These are phyloP conservation scores for Onychorhynchus coronatus DNA, from an alignment of 2,113 vertebrate genomes.

Conservation along the genomic window DNA sequence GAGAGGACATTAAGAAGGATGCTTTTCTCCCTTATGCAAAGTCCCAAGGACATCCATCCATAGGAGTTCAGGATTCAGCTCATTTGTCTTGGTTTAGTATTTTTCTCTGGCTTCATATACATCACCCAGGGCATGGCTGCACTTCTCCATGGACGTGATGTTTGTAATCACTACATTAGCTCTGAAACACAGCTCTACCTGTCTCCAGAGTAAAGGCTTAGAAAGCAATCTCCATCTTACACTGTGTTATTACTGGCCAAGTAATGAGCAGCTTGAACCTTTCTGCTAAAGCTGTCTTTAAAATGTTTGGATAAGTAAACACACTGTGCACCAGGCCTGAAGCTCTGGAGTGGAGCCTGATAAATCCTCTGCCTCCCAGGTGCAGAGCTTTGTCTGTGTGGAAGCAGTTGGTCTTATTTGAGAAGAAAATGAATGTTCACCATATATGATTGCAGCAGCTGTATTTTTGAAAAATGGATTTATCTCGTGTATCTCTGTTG, in stretches of 20 bases:
- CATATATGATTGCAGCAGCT: not conserved
- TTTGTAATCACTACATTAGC: not conserved
- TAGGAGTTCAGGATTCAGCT: not conserved
- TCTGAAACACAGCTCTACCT: not conserved
- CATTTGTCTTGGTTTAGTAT: not conserved
- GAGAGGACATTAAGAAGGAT: not conserved
- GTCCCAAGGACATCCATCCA: not conserved
- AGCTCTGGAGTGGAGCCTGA: not conserved
- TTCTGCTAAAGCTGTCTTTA: not conserved
- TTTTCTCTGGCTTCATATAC: not conserved
- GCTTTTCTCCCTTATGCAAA: not conserved
- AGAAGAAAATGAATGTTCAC: not conserved
- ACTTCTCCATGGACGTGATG: not conserved
- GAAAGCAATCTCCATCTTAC: not conserved
- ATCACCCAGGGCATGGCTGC: not conserved
- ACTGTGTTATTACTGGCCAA: not conserved
- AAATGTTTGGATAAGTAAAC: not conserved
- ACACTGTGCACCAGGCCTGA: not conserved
- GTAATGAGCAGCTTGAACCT: not conserved
- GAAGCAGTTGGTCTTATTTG: not conserved
- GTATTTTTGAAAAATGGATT: not conserved
- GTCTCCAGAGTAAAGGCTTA: not conserved
- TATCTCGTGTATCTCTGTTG: not conserved
- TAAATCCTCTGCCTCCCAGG: not conserved
- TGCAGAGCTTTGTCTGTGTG: not conserved